Evolutionary conservation across 2,113 vertebrate species (phyloP), one percentile per base, ranked within the genome.

Genomic region (Osmerus eperlanus): DNA sequence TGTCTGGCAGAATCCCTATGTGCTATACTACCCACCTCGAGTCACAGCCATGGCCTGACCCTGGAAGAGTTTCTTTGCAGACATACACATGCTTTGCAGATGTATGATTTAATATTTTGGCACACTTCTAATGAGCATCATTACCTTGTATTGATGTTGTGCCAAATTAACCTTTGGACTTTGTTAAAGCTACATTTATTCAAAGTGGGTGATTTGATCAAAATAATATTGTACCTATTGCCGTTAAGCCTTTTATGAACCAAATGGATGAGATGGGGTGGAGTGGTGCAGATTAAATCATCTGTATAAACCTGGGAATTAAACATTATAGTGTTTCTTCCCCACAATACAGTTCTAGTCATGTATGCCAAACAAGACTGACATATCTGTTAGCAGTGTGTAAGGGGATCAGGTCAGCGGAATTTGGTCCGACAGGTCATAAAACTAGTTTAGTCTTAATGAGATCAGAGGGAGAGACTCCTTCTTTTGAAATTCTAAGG

Each of bases 121-220:
- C 84, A 83, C 70, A 76, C 64, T 84, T 77, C 77, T 85, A 91
- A 90, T 91, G 83, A 89, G 88, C 80, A 77, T 84, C 87, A 87
- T 91, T 85, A 88, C 79, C 76, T 82, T 73, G 77, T 82, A 88
- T 67, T 84, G 80, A 86, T 80, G 79, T 73, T 64, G 76, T 75
- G 81, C 86, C 82, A 89, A 89, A 88, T 87, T 72, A 89, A 80
- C 84, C 71, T 78, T 79, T 88, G 83, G 74, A 89, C 89, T 85
- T 87, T 77, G 75, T 80, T 87, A 84, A 84, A 84, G 78, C 76
- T 77, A 67, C 66, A 81, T 74, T 89, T 91, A 89, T 91, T 91
- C 89, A 87, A 89, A 84, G 86, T 74, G 84, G 86, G 79, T 70
- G 78, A 83, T 83, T 75, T 85, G 70, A 86, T 83, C 77, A 83